Evolutionary conservation across 2,888 invertebrate species (phyloP), one percentile per base, ranked within the genome.

Genomic region (Leptinotarsa peninsularis): DNA sequence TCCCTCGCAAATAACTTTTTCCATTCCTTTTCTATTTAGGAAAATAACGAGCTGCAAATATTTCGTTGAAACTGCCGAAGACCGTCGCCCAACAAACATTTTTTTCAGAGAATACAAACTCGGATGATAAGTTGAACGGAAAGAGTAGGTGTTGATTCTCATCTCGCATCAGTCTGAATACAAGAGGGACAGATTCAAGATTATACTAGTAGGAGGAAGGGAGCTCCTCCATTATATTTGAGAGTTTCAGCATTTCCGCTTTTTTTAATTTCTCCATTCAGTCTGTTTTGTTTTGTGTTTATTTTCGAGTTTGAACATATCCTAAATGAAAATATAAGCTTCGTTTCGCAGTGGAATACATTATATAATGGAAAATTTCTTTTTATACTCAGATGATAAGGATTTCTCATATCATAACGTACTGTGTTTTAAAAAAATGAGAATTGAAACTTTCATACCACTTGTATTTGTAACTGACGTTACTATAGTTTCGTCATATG

Each of bases 11-110:
- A 67, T 67, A 75, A 75, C 68, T 75, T 75, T 75, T 75, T 68
- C 75, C 75, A 75, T 75, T 72, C 52, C 75, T 75, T 63, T 72
- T 71, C 75, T 75, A 75, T 75, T 75, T 75, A 72, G 43, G 49
- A 68, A 63, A 75, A 75, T 75, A 72, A 75, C 56, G 70, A 66
- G 70, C 70, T 58, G 70, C 70, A 74, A 74, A 74, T 74, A 71
- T 66, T 70, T 66, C 33, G 66, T 66, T 74, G 71, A 71, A 71
- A 74, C 66, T 54, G 66, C 54, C 66, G 58, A 66, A 69, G 73
- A 74, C 74, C 74, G 49, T 66, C 52, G 63, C 54, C 56, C 21
- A 66, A 74, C 56, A 66, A 66, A 71, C 58, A 70, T 58, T 70
- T 54, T 43, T 58, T 58, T 23, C 60, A 21, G 56, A 21, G 21